Percentiles rank a stretch among this genome's conserved stretches.
These are phyloP conservation scores for Caranx melampygus DNA, from an alignment of 2,113 vertebrate genomes.

Conservation along the genomic window DNA sequence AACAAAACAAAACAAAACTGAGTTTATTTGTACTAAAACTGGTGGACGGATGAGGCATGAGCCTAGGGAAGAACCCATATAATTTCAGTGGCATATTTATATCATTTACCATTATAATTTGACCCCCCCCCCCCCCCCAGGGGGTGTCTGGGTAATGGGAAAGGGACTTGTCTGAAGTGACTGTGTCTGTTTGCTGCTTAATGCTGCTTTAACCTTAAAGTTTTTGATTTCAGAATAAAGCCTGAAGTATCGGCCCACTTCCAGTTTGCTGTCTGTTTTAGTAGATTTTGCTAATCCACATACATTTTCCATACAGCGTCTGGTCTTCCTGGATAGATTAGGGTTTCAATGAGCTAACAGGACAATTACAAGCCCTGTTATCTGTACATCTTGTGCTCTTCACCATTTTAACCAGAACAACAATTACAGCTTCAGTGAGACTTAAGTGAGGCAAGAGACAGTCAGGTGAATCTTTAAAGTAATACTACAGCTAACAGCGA, in stretches of 20 bases:
- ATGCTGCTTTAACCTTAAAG: background rate
- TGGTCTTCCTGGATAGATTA: background rate
- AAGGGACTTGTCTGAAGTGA: background rate
- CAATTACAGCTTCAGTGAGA: background rate
- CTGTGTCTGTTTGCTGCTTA: background rate
- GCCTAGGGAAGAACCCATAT: no score
- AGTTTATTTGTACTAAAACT: no score
- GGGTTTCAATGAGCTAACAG: background rate
- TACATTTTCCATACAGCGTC: background rate
- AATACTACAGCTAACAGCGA: background rate
- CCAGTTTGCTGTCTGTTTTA: background rate
- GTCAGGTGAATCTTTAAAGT: background rate
- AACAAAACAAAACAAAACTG: no score
- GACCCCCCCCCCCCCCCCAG: no score
- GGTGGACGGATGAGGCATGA: no score
- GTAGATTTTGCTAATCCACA: background rate
- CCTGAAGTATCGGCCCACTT: background rate
- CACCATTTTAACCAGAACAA: background rate
- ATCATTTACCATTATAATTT: no score
- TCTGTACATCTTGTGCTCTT: background rate
- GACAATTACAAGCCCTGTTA: background rate
- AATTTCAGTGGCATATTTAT: no score
- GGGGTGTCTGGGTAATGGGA: background rate
- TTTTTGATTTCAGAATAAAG: no score
- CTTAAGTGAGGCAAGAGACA: background rate